These are phyloP conservation scores for Azemiops feae DNA, from an alignment of 2,113 vertebrate species.

Conservation along the genomic window DNA sequence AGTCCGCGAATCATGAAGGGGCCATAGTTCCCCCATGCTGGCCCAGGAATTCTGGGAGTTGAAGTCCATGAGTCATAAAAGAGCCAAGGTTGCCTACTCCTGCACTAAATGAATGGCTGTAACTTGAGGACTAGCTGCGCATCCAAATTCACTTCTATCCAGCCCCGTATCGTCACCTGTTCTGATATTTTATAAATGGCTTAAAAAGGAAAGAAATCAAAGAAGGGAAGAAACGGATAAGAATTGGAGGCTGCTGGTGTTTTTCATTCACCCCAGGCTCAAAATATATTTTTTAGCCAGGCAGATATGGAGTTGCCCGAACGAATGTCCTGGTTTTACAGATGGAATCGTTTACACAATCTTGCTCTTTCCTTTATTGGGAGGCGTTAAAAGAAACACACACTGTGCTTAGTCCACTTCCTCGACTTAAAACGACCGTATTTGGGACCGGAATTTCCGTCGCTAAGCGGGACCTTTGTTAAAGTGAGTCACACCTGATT, in stretches of 20 bases:
- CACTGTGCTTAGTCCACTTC: neutral
- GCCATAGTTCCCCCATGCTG: too few species aligned
- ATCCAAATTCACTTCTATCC: neutral
- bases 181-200: conserved; percentile 45
- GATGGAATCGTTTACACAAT: neutral
- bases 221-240: neutral
- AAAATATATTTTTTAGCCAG: neutral
- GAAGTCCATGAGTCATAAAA: too few species aligned
- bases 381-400: neutral
- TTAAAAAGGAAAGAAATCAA: conserved; percentile 1
- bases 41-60: too few species aligned
- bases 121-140: neutral
- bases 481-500: too few species aligned
- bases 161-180: neutral
- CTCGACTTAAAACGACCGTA: neutral
- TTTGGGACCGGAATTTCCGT: too few species aligned
- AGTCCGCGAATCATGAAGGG: too few species aligned
- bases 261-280: neutral
- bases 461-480: too few species aligned
- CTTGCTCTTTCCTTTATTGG: neutral
- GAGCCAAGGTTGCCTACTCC: too few species aligned
- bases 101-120: neutral
- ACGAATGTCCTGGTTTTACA: neutral
- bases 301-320: neutral
- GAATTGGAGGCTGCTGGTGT: neutral